Evolutionary conservation across 2,113 vertebrate genomes (phyloP), one percentile per base, ranked within the genome.

Genomic region (Brienomyrus brachyistius): DNA sequence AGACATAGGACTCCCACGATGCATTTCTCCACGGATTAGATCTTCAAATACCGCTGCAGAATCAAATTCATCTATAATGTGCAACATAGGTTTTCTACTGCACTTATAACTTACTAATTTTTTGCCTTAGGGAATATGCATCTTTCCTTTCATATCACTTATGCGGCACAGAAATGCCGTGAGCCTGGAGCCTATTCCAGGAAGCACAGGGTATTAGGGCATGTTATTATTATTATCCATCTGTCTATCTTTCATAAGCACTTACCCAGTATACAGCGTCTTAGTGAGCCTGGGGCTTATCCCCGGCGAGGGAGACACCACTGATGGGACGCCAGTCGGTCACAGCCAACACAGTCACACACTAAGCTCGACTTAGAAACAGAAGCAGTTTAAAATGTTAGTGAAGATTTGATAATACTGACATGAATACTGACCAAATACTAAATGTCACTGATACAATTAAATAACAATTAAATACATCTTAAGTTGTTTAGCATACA

Each of bases 21-120:
- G 94, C 92, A 92, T 94, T 93, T 92, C 93, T 93, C 92, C 93
- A 91, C 92, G 92, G 91, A 95, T 95, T 92, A 94, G 92, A 94
- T 94, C 94, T 92, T 90, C 90, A 94, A 94, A 95, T 94, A 94
- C 94, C 94, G 93, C 91, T 89, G 88, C 90, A 92, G 91, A 94
- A 94, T 95, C 92, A 91, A 94, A 93, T 92, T 90, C 90, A 93
- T 94, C 94, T 94, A 93, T 90, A 92, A 88, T 90, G 92, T 86
- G 90, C 89, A 91, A 90, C 90, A 92, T 91, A 89, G 93, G 93
- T 91, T 91, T 90, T 93, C 91, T 93, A 94, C 74, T 92, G 90
- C 92, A 90, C 70, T 52, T 88, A 77, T 93, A 94, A 94, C 92
- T 84, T 93, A 91, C 91, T 91, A 70, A 92, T 62, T 95, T 95